These are phyloP conservation scores for Zaprionus tsacasi DNA, from an alignment of 1,140 invertebrate species.

Conservation along the genomic window DNA sequence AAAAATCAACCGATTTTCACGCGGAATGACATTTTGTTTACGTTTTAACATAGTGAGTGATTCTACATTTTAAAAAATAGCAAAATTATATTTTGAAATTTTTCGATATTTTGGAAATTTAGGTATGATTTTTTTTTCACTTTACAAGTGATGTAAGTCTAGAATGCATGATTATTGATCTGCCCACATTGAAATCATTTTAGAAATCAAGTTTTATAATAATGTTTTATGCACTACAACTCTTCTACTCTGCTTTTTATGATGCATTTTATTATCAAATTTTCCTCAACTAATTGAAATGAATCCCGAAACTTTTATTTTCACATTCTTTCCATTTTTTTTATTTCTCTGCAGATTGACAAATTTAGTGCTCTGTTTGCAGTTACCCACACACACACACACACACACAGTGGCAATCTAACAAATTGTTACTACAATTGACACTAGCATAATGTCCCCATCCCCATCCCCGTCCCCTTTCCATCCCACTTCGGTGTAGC, in stretches of 20 bases:
- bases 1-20: too few species aligned
- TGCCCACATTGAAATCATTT: too few species aligned
- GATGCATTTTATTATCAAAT: background rate
- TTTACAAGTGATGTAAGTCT: background rate
- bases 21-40: too few species aligned
- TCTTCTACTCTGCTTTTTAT: background rate
- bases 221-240: background rate
- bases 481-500: constrained; percentile 3
- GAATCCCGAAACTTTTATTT: constrained; percentile 32
- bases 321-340: constrained; percentile 14
- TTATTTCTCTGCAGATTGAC: constrained; percentile 29
- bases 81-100: too few species aligned
- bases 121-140: too few species aligned
- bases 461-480: too few species aligned
- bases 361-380: constrained; percentile 52
- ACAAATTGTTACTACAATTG: constrained; percentile 77
- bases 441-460: constrained; percentile 50
- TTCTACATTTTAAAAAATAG: too few species aligned
- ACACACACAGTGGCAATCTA: constrained; percentile 61
- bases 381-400: constrained; percentile 17
- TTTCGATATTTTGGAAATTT: too few species aligned
- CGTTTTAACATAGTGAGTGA: too few species aligned
- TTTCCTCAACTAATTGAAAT: constrained; percentile 32
- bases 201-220: background rate
- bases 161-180: too few species aligned